These are phyloP conservation scores for Phymorhynchus buccinoides DNA, from an alignment of 1,140 invertebrate species.

Conservation along the genomic window DNA sequence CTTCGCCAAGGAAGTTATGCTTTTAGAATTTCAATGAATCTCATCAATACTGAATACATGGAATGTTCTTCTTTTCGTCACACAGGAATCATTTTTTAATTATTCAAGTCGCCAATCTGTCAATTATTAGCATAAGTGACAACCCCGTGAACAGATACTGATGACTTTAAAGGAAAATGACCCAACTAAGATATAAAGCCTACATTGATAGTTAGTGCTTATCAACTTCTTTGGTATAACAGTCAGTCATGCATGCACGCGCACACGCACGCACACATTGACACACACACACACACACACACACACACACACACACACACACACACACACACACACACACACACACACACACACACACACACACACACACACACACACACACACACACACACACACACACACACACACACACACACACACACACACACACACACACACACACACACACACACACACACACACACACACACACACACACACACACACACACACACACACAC, in stretches of 20 bases:
- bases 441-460: too few species aligned
- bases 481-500: background rate
- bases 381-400: background rate
- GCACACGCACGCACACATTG: background rate
- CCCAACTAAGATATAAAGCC: background rate
- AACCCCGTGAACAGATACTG: background rate
- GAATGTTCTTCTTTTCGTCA: too few species aligned
- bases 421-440: too few species aligned
- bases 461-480: too few species aligned
- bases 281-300: slow-evolving; percentile 11
- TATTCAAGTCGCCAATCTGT: background rate
- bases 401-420: too few species aligned
- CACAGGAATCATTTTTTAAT: background rate
- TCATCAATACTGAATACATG: too few species aligned
- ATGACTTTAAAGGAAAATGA: background rate
- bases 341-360: slow-evolving; percentile 29
- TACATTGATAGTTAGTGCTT: too few species aligned
- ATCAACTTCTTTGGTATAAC: too few species aligned
- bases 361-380: slow-evolving; percentile 1
- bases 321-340: slow-evolving; percentile 32
- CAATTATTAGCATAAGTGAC: too few species aligned
- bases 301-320: slow-evolving; percentile 14
- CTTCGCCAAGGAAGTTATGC: too few species aligned
- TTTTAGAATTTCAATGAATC: too few species aligned
- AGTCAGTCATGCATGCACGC: background rate